Evolutionary conservation across 2,888 invertebrate genomes (phyloP).

Genomic region (Brenthis ino): DNA sequence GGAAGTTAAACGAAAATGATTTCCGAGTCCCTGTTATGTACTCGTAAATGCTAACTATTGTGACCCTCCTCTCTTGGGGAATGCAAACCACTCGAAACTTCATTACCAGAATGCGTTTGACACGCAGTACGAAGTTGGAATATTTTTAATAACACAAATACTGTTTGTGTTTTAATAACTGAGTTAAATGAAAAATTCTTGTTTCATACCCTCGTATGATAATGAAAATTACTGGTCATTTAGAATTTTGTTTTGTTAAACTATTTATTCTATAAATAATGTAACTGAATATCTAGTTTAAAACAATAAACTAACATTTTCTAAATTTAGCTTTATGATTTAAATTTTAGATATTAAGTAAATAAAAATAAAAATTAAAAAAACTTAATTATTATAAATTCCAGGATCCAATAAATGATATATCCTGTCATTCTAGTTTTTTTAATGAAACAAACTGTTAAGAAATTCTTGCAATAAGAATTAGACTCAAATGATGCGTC

Average conservation of each 20-base stretch:
- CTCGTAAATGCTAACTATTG: constrained; percentile 43
- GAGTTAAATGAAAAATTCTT: neutral
- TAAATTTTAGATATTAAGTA: too few relatives aligned
- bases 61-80: constrained; percentile 42
- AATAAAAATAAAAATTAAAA: too few relatives aligned
- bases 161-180: neutral
- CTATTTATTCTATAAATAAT: too few relatives aligned
- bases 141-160: constrained; percentile 3
- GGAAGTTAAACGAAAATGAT: constrained; percentile 35
- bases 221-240: too few relatives aligned
- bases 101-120: constrained; percentile 38
- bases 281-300: neutral
- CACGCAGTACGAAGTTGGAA: constrained; percentile 31
- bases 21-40: constrained; percentile 42
- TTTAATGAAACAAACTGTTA: too few relatives aligned
- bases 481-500: too few relatives aligned
- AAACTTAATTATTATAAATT: constrained; percentile 6
- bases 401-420: constrained; percentile 23
- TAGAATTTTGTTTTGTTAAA: too few relatives aligned
- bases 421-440: neutral
- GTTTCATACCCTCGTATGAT: too few relatives aligned
- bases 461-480: too few relatives aligned
- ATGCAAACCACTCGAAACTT: constrained; percentile 44
- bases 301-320: too few relatives aligned
- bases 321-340: too few relatives aligned